Evolutionary conservation across 2,888 invertebrate species (phyloP).

Genomic region (Drosophila flavopinicola): DNA sequence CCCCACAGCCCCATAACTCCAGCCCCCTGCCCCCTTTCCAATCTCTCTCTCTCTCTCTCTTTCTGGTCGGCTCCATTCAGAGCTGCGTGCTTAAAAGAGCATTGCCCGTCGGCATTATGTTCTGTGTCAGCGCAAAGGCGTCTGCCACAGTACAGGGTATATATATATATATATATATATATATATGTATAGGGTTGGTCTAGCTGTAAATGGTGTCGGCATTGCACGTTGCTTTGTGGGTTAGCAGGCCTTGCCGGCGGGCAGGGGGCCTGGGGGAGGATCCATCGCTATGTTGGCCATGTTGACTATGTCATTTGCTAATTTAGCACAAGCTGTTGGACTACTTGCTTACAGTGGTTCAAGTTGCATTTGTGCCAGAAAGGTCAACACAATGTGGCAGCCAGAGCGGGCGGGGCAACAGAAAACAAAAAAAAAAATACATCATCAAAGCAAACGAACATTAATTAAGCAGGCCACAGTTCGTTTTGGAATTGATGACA

Average conservation of each 20-base stretch:
- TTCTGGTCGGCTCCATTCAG: constrained; percentile 52
- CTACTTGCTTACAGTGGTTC: constrained; percentile 61
- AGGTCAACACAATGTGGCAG: constrained; percentile 64
- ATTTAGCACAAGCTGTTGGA: constrained; percentile 75
- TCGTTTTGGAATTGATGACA: constrained; percentile 45
- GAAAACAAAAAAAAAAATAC: too few relatives aligned
- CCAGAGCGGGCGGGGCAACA: too few relatives aligned
- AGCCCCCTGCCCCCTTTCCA: constrained; percentile 19
- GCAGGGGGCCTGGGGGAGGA: constrained; percentile 2
- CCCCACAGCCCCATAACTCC: constrained; percentile 10
- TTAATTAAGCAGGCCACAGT: constrained; percentile 70
- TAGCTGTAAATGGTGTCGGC: constrained; percentile 59
- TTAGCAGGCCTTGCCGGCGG: constrained; percentile 65
- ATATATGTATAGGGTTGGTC: background rate
- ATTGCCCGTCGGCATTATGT: constrained; percentile 81
- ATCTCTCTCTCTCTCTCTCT: too few relatives aligned
- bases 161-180: background rate
- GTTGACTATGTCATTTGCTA: constrained; percentile 79
- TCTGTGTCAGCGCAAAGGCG: constrained; percentile 72
- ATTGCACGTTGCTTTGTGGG: constrained; percentile 77
- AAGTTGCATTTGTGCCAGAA: constrained; percentile 69
- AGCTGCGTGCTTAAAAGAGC: constrained; percentile 79
- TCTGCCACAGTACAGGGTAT: constrained; percentile 7
- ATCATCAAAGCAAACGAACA: constrained; percentile 69
- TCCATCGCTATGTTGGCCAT: constrained; percentile 65